Evolutionary conservation across 2,888 invertebrate species (phyloP).

Genomic region (Ferrisia virgata): DNA sequence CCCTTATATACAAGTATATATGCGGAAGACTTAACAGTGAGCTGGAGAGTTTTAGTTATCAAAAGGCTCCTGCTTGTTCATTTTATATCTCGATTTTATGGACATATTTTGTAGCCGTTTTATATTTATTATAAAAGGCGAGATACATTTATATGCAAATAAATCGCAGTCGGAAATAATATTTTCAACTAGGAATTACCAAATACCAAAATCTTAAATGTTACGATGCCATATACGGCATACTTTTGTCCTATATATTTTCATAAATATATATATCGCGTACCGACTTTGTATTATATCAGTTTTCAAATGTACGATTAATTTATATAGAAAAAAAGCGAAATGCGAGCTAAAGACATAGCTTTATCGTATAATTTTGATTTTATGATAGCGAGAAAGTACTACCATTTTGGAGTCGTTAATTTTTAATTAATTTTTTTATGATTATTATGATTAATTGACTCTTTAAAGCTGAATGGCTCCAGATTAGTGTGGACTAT

Average conservation of each 20-base stretch:
- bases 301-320: constrained; percentile 18
- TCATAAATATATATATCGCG: neutral
- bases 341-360: neutral
- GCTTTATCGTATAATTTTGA: neutral
- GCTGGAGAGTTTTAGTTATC: constrained; percentile 34
- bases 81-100: constrained; percentile 45
- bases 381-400: neutral
- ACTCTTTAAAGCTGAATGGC: neutral
- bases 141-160: constrained; percentile 45
- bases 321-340: neutral
- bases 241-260: neutral
- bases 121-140: constrained; percentile 43
- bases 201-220: constrained; percentile 30
- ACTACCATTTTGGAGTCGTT: neutral
- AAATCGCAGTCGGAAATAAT: constrained; percentile 43
- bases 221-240: neutral
- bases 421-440: constrained; percentile 33
- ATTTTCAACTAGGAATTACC: constrained; percentile 34
- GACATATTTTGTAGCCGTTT: constrained; percentile 45
- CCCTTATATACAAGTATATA: neutral
- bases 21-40: constrained; percentile 40
- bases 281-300: neutral
- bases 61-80: constrained; percentile 36
- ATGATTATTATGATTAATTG: constrained; percentile 1
- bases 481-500: neutral